Conservation (phyloP, 2,113 vertebrate species). For the Antidorcas marsupialis region DNA sequence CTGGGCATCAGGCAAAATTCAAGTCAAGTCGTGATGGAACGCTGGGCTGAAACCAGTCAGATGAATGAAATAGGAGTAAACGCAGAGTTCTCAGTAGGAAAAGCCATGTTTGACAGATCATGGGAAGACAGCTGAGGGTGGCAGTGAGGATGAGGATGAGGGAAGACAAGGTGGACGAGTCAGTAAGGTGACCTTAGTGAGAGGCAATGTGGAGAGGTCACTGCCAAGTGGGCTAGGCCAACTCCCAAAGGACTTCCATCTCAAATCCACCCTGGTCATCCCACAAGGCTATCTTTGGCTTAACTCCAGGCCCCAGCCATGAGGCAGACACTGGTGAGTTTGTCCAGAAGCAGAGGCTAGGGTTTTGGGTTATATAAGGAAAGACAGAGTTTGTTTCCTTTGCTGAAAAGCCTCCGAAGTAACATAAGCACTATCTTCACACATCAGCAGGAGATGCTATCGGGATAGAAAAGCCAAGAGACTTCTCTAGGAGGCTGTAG, state of each 20-base stretch:
- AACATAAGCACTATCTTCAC: not conserved
- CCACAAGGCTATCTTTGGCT: not conserved
- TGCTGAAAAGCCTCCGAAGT: not conserved
- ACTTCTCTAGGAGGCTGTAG: not conserved
- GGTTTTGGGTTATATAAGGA: not conserved
- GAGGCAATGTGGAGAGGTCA: not conserved
- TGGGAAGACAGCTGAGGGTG: not conserved
- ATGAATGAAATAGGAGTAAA: not conserved
- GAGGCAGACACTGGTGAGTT: not conserved
- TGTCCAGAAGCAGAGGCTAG: not conserved
- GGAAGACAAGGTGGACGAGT: not conserved
- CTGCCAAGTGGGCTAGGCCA: not conserved
- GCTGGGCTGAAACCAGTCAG: not conserved
- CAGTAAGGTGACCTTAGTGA: not conserved
- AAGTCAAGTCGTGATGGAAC: not conserved
- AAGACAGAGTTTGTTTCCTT: not conserved
- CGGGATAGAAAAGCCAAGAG: not conserved
- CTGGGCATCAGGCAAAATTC: not conserved
- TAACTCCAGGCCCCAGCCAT: not conserved
- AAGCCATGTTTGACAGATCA: not conserved
- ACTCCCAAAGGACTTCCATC: not conserved
- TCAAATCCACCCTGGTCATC: not conserved
- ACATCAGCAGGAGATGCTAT: not conserved
- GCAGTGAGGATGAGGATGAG: not conserved
- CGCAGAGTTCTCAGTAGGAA: not conserved